Evolutionary conservation across 1,140 invertebrate species (phyloP).

Genomic region (Drosophila gunungcola): DNA sequence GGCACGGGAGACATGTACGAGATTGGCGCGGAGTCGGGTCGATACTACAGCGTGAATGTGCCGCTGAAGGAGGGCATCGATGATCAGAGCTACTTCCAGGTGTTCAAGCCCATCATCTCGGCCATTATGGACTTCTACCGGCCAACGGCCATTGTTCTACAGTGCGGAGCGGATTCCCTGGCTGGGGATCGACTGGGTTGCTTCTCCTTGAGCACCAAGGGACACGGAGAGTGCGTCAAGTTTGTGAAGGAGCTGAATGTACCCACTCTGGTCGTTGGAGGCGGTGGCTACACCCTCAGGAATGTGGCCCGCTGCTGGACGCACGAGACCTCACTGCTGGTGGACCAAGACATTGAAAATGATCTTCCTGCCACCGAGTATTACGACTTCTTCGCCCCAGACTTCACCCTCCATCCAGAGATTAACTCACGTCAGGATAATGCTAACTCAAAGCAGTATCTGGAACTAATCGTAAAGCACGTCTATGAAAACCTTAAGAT

Average conservation of each 20-base stretch:
- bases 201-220: conserved; percentile 87
- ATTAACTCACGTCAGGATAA: conserved; percentile 93
- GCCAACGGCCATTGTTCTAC: conserved; percentile 98
- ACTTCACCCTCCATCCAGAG: conserved; percentile 97
- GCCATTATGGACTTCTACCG: conserved; percentile 98
- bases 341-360: conserved; percentile 96
- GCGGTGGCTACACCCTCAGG: conserved; percentile 92
- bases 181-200: conserved; percentile 94
- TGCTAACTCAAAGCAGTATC: conserved; percentile 95
- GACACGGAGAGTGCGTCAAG: conserved; percentile 98
- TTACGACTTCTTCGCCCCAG: conserved; percentile 97
- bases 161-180: conserved; percentile 99
- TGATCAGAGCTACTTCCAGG: conserved; percentile 95
- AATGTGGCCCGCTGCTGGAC: conserved; percentile 99
- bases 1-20: conserved; percentile 99
- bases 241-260: conserved; percentile 98
- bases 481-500: conserved; percentile 95
- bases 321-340: conserved; percentile 97
- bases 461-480: conserved; percentile 94
- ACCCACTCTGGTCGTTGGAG: conserved; percentile 97
- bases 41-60: conserved; percentile 98
- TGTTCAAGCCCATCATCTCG: conserved; percentile 97
- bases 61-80: conserved; percentile 98
- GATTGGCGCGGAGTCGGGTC: conserved; percentile 95
- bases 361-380: conserved; percentile 97